These are phyloP conservation scores for Crambe crambe DNA, from an alignment of 37 sponge, comb jelly and placozoan species.

Conservation along the genomic window DNA sequence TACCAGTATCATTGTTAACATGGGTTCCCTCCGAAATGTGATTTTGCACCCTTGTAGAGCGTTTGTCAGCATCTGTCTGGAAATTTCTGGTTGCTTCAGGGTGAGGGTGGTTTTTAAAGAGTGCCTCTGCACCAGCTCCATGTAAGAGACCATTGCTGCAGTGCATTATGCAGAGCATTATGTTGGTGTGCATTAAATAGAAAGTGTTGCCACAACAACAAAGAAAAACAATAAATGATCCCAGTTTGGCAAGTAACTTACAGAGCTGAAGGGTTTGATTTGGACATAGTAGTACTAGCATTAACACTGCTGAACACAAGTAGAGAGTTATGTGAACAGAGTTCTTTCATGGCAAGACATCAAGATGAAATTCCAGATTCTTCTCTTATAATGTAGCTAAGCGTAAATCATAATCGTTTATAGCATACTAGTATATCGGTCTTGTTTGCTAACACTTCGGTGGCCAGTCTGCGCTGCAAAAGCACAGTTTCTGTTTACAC, in stretches of 20 bases:
- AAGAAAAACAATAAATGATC: no score
- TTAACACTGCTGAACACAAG: not conserved
- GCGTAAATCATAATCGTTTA: no score
- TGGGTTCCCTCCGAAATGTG: not conserved
- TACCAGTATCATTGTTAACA: not conserved
- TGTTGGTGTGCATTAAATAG: constrained; percentile 22
- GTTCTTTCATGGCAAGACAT: not conserved
- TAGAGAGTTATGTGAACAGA: not conserved
- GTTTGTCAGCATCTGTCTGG: not conserved
- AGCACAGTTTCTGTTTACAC: no score
- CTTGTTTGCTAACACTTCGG: no score
- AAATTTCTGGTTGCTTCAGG: constrained; percentile 6
- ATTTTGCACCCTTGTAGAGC: no score
- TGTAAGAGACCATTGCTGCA: constrained; percentile 8
- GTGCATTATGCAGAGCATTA: not conserved
- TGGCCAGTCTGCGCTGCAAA: no score
- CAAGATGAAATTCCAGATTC: not conserved
- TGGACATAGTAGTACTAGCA: constrained; percentile 4
- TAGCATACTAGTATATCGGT: no score
- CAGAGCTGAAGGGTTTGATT: constrained; percentile 25
- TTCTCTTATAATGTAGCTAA: not conserved
- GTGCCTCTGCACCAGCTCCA: not conserved
- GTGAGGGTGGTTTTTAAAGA: not conserved
- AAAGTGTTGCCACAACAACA: constrained; percentile 33
- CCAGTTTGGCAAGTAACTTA: not conserved